Evolutionary conservation across 2,113 vertebrate species (phyloP).

Genomic region (Lepidothrix coronata): DNA sequence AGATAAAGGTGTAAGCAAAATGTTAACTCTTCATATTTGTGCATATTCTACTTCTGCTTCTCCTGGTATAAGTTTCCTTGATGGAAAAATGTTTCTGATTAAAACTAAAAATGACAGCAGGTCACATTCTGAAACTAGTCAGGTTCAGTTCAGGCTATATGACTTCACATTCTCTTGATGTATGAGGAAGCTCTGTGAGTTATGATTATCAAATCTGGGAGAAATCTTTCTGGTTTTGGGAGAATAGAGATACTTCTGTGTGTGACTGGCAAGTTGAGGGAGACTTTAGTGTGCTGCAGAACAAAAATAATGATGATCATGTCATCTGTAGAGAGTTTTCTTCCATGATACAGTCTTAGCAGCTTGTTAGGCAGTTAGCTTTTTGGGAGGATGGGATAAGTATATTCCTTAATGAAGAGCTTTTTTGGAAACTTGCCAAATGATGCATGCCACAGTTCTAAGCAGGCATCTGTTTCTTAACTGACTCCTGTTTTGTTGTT

Average conservation of each 20-base stretch:
- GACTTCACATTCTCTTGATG: background rate
- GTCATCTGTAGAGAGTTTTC: background rate
- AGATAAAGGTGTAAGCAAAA: background rate
- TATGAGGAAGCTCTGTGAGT: background rate
- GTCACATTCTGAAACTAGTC: background rate
- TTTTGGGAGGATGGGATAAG: background rate
- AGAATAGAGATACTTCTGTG: background rate
- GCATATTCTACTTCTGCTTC: background rate
- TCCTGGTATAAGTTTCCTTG: background rate
- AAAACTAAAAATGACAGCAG: background rate
- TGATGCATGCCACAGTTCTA: fast-evolving
- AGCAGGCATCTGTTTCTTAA: background rate
- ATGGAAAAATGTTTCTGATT: background rate
- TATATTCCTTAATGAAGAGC: background rate
- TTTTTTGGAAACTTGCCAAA: background rate
- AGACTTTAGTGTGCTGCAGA: background rate
- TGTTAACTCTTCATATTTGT: background rate
- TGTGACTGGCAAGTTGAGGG: background rate
- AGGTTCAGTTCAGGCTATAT: background rate
- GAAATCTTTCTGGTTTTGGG: background rate
- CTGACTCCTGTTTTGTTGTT: background rate
- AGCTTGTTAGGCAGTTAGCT: background rate
- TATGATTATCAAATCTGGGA: background rate
- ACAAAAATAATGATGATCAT: background rate
- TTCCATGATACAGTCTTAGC: background rate